Conservation (phyloP, 2,113 vertebrate genomes). For the Ctenomys sociabilis region DNA sequence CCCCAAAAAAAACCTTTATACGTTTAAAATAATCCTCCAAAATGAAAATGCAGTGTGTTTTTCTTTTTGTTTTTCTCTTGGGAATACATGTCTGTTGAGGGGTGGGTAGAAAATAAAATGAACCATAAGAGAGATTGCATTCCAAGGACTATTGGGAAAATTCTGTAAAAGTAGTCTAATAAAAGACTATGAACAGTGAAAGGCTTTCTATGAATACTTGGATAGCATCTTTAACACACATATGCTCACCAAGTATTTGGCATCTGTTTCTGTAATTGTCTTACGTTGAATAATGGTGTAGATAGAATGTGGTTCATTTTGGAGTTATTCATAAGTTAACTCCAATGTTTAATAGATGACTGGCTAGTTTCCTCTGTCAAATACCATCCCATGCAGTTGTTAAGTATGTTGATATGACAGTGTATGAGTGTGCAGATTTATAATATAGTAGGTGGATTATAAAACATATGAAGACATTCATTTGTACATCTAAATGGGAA, state of each 20-base stretch:
- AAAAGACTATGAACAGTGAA: not conserved
- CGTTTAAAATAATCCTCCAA: not conserved
- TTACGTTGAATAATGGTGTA: not conserved
- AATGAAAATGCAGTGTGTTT: not conserved
- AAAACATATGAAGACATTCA: not conserved
- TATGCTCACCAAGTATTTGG: not conserved
- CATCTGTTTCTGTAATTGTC: not conserved
- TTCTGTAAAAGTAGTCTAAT: not conserved
- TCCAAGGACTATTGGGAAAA: slow-evolving; percentile 14
- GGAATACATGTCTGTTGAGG: not conserved
- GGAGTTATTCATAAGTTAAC: not conserved
- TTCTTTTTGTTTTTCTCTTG: not conserved
- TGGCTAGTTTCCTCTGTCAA: not conserved
- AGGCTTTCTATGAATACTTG: slow-evolving; percentile 10
- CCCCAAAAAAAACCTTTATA: not conserved
- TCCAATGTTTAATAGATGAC: not conserved
- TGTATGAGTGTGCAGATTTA: not conserved
- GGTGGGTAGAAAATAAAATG: not conserved
- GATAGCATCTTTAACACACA: not conserved
- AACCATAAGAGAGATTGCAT: not conserved
- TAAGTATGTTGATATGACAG: not conserved
- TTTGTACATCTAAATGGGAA: not conserved
- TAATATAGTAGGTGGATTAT: not conserved
- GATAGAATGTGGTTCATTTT: slow-evolving; percentile 10
- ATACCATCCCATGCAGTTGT: not conserved